Conservation (phyloP, 2,113 vertebrate species). For the Cathartes aura region DNA sequence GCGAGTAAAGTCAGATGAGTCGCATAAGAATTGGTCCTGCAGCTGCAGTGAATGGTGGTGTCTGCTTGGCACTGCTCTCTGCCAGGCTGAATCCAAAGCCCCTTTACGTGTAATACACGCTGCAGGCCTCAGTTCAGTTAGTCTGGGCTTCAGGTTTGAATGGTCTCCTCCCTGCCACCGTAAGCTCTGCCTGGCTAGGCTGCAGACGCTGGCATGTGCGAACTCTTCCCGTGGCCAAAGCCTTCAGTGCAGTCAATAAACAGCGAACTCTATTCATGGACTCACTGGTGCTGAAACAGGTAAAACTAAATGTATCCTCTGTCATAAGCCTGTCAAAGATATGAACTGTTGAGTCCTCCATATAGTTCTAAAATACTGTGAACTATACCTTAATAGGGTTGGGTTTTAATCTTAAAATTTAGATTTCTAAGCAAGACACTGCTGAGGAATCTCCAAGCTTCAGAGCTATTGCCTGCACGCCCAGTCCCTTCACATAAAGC, state of each 20-base stretch:
- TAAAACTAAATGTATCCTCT: background rate
- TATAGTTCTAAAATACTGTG: background rate
- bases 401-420: background rate
- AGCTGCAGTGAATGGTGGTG: too few relatives aligned
- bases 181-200: background rate
- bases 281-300: background rate
- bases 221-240: background rate
- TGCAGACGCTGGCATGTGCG: accelerated
- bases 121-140: background rate
- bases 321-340: background rate
- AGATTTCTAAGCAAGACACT: background rate
- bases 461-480: background rate
- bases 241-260: background rate
- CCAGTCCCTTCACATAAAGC: background rate
- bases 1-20: background rate
- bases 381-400: background rate
- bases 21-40: background rate
- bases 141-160: background rate
- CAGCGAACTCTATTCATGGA: background rate
- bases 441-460: background rate
- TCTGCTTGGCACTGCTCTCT: background rate
- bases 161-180: background rate
- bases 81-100: background rate
- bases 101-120: accelerated
- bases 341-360: background rate